Conservation (phyloP, 2,888 invertebrate genomes). For the Pseudococcus jackbeardsleyi region DNA sequence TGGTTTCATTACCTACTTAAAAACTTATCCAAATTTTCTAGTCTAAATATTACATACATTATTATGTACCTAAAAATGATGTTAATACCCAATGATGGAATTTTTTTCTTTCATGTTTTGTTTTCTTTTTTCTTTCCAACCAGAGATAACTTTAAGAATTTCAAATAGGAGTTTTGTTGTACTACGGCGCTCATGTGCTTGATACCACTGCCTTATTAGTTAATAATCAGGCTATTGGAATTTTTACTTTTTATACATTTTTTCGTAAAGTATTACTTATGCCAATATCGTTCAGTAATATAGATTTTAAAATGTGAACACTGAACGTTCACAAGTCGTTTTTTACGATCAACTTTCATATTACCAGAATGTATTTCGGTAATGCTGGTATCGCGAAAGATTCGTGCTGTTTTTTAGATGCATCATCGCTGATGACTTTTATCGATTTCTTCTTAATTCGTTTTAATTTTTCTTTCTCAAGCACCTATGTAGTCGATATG, state of each 20-base stretch:
- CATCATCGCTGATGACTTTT: not conserved
- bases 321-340: constrained; percentile 3
- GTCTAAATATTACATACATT: constrained; percentile 20
- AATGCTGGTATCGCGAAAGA: not conserved
- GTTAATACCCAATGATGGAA: constrained; percentile 7
- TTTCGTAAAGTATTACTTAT: constrained; percentile 25
- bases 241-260: constrained; percentile 45
- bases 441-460: not conserved
- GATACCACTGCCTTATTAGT: constrained; percentile 45
- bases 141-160: not conserved
- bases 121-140: not conserved
- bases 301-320: not conserved
- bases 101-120: not conserved
- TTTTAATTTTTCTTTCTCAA: not conserved
- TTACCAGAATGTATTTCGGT: not conserved
- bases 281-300: not conserved
- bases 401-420: not conserved
- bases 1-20: constrained; percentile 25
- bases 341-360: constrained; percentile 35
- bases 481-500: constrained; percentile 29
- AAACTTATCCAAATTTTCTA: constrained; percentile 34
- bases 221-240: not conserved
- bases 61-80: not conserved
- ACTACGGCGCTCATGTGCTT: constrained; percentile 43
- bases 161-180: not conserved